phyloP scores from a whole-genome alignment of 2,888 invertebrate genomes.

The Boloria euphrosyne region DNA sequence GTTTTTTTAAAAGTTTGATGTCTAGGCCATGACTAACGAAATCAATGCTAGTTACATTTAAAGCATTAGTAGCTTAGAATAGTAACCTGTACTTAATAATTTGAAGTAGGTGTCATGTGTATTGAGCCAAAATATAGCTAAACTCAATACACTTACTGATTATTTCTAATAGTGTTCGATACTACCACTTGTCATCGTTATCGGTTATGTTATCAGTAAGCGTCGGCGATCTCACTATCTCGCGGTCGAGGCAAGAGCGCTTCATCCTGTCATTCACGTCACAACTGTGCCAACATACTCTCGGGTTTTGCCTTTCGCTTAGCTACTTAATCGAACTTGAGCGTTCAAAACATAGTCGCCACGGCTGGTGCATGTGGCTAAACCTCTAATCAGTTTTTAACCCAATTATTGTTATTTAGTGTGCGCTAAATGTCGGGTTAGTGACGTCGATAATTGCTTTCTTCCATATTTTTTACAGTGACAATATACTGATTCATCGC shows the following conservation, averaged over 20 bases:
- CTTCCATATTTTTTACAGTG: constrained; percentile 42
- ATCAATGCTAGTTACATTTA: no score
- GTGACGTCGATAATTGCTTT: constrained; percentile 16
- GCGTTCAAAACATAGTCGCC: constrained; percentile 53
- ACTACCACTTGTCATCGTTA: constrained; percentile 51
- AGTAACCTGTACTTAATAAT: no score
- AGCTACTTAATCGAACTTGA: constrained; percentile 57
- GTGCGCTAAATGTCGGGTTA: constrained; percentile 48
- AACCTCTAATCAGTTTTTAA: constrained; percentile 64
- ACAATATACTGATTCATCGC: constrained; percentile 38
- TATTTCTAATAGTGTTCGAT: constrained; percentile 46
- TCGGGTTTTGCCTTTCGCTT: constrained; percentile 76
- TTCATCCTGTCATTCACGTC: constrained; percentile 72
- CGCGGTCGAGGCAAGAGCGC: constrained; percentile 57
- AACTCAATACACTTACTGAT: constrained; percentile 30
- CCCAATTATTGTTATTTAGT: constrained; percentile 59
- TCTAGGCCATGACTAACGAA: no score
- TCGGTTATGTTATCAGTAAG: constrained; percentile 68
- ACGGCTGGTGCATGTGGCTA: constrained; percentile 67
- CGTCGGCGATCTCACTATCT: constrained; percentile 74
- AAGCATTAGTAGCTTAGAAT: no score
- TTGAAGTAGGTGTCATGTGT: no score
- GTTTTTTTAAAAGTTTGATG: no score
- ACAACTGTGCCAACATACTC: constrained; percentile 73
- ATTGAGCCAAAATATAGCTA: neutral